Evolutionary conservation across 92 coral and sea anemone genomes (phyloP).

Genomic region (Porites divaricata): DNA sequence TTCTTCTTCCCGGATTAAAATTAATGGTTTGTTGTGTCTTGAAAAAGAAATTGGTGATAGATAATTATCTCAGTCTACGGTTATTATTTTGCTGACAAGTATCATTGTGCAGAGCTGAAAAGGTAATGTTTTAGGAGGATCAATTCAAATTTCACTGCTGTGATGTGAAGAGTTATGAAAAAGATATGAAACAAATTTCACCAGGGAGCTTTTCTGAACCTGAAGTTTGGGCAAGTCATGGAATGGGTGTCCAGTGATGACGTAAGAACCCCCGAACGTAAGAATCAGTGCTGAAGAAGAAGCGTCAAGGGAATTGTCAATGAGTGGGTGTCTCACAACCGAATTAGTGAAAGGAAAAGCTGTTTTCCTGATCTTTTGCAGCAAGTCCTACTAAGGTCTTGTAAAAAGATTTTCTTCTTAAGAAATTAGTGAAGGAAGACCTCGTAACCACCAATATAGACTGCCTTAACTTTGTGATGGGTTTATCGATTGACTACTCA

Average conservation of each 20-base stretch:
- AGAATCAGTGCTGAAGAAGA: constrained; percentile 17
- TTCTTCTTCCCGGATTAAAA: constrained; percentile 38
- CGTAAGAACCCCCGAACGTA: neutral
- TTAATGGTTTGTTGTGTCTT: neutral
- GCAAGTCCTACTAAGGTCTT: constrained; percentile 5
- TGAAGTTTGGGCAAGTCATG: neutral
- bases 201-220: constrained; percentile 9
- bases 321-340: constrained; percentile 22
- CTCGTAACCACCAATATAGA: neutral
- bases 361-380: neutral
- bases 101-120: neutral
- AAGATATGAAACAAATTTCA: too few relatives aligned
- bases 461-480: neutral
- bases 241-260: constrained; percentile 36
- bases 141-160: neutral
- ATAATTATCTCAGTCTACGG: constrained; percentile 19
- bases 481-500: too few relatives aligned
- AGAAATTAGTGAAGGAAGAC: constrained; percentile 6
- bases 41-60: neutral
- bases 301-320: constrained; percentile 9
- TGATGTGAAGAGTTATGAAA: neutral
- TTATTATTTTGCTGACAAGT: constrained; percentile 25
- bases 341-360: constrained; percentile 21
- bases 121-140: constrained; percentile 2
- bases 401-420: neutral